Evolutionary conservation across 53 echinoderm and acorn worm species (phyloP).

Genomic region (Zoroaster sp.): DNA sequence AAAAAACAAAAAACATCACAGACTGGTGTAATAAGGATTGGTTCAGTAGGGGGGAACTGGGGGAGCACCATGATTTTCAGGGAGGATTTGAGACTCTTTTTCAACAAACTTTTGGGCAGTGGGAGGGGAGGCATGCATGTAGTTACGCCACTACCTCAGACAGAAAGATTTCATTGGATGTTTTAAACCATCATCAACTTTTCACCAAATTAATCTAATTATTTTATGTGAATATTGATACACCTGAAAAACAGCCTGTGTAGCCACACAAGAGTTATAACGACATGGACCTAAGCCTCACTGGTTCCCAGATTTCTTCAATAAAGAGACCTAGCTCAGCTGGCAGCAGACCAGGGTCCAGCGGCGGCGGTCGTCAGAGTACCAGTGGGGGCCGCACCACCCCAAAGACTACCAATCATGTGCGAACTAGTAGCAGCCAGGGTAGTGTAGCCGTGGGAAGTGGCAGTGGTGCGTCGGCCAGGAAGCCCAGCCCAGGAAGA

Average conservation of each 20-base stretch:
- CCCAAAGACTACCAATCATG: constrained; percentile 36
- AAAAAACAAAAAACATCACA: too few relatives aligned
- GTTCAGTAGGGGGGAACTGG: too few relatives aligned
- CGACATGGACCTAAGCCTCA: constrained; percentile 81
- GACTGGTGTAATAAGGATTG: too few relatives aligned
- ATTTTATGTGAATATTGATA: background rate
- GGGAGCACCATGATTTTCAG: too few relatives aligned
- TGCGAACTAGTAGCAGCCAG: background rate
- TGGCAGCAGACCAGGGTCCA: constrained; percentile 13
- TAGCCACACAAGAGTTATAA: constrained; percentile 18
- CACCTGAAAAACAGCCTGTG: background rate
- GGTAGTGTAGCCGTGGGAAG: background rate
- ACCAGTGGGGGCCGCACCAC: constrained; percentile 14
- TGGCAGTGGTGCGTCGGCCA: background rate
- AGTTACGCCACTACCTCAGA: too few relatives aligned
- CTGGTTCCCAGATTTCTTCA: constrained; percentile 88
- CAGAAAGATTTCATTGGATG: too few relatives aligned
- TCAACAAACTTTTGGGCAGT: background rate
- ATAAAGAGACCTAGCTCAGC: constrained; percentile 69
- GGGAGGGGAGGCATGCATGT: too few relatives aligned
- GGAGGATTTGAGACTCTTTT: too few relatives aligned
- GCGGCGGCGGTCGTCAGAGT: constrained; percentile 5
- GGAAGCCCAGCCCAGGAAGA: constrained; percentile 40
- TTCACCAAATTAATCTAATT: background rate
- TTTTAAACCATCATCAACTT: too few relatives aligned